These are phyloP conservation scores for Percopsis transmontana DNA, from an alignment of 2,113 vertebrate species.

Conservation along the genomic window DNA sequence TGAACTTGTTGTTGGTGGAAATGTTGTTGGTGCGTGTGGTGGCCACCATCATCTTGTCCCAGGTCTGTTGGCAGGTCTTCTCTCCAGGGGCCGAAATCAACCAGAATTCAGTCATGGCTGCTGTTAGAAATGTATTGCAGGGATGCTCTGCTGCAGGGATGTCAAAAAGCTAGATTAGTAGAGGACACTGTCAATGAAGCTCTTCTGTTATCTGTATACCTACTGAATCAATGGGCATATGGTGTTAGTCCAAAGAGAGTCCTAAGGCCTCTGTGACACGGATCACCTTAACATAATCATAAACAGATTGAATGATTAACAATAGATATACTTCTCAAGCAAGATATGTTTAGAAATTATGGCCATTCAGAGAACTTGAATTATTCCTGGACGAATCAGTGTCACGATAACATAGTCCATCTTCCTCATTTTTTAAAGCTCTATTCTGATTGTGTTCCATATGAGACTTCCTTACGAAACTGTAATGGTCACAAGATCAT, in stretches of 20 bases:
- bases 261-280: no score
- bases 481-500: background rate
- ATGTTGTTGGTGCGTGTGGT: slow-evolving; percentile 91
- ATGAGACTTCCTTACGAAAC: slow-evolving; percentile 33
- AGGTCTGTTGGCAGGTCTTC: slow-evolving; percentile 98
- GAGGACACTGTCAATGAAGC: background rate
- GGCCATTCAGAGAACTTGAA: background rate
- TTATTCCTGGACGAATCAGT: slow-evolving; percentile 1
- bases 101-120: slow-evolving; percentile 97
- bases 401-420: background rate
- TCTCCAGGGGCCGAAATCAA: slow-evolving; percentile 98
- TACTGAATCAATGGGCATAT: no score
- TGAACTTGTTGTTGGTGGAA: slow-evolving; percentile 93
- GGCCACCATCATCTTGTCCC: slow-evolving; percentile 94
- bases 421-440: slow-evolving; percentile 38
- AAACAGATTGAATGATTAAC: background rate
- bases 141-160: background rate
- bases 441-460: slow-evolving; percentile 1
- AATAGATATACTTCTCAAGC: background rate
- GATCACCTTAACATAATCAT: background rate
- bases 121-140: slow-evolving; percentile 32
- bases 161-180: slow-evolving; percentile 25
- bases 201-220: background rate
- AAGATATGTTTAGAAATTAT: background rate
- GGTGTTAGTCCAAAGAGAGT: no score